Evolutionary conservation across 2,888 invertebrate species (phyloP).

Genomic region (Nezara viridula): DNA sequence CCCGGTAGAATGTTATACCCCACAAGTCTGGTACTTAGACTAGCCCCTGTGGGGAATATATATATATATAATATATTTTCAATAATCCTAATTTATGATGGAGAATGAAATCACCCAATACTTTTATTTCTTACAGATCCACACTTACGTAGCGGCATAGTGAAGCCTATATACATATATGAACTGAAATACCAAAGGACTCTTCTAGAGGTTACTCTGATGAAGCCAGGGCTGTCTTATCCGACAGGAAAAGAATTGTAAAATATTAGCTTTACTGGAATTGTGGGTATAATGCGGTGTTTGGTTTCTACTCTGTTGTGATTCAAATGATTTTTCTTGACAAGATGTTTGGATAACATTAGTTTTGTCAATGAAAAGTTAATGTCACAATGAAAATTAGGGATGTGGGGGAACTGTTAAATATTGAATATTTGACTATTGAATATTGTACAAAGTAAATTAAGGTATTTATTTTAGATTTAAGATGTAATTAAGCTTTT

Average conservation of each 20-base stretch:
- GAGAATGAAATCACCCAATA: too few relatives aligned
- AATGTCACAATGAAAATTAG: conserved; percentile 13
- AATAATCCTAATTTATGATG: too few relatives aligned
- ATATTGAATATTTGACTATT: conserved; percentile 20
- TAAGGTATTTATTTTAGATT: conserved; percentile 46
- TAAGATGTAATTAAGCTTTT: conserved; percentile 25
- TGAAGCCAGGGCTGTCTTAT: conserved; percentile 5
- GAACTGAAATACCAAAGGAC: conserved; percentile 15
- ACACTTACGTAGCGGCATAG: not conserved
- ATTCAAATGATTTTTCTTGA: conserved; percentile 8
- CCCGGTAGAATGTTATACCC: too few relatives aligned
- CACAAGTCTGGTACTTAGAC: too few relatives aligned
- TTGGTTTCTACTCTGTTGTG: conserved; percentile 4
- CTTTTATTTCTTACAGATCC: not conserved
- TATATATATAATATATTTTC: too few relatives aligned
- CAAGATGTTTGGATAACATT: not conserved
- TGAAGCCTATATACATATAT: not conserved
- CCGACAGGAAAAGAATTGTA: not conserved
- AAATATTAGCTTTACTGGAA: not conserved
- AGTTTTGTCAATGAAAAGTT: not conserved
- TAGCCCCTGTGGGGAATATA: too few relatives aligned
- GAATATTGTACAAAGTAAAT: conserved; percentile 31
- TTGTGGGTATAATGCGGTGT: conserved; percentile 12
- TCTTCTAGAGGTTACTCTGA: conserved; percentile 20
- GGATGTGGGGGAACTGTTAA: not conserved